Base-by-base conservation (phyloP, 2,888 invertebrate genomes). In the Ichneumoninae sp. region DNA sequence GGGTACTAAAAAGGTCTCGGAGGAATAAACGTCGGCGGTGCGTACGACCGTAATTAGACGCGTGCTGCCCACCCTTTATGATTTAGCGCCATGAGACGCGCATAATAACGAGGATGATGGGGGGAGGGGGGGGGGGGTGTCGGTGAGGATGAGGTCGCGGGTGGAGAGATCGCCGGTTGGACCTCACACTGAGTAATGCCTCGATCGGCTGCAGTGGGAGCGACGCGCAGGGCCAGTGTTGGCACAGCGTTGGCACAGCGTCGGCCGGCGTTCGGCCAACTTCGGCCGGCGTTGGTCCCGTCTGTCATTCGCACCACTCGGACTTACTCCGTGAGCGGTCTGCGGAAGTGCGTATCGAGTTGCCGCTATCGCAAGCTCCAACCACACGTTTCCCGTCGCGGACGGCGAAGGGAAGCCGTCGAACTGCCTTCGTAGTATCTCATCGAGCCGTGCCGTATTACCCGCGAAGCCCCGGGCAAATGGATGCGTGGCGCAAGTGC, bases 31-130 rank as follows among this genome's bases (percentile, higher is more conserved):
- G 82, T 84, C 78, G 75, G 76, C 76, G 22, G 69, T 16, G 52
- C 16, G 47, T 44, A 71, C 82, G 60, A 75, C 70, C 84, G 86
- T 87, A 89, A 89, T 89, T 88, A 89, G 88, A 87, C 86, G 87
- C 83, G 86, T 85, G 88, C 83, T 75, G 83, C 83, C 82, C 82
- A 76, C 71, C 82, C 71, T 82, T 79, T 71, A 83, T 88, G 88
- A 89, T 89, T 89, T 89, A 89, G 70, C 87, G 79, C 86, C 77
- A 87, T 83, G 88, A 86, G 88, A 83, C 78, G 84, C 80, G 81
- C 85, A 85, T 85, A 82, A 85, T 82, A 82, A 84, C 70, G 78
- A 65, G 74, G 75, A 74, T 54, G 73, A 83, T 44, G 30, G 57
- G 22, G 65, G 19, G 19, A 0, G 19, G 19, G 19, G 19, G 19